Percentiles rank a stretch among this genome's conserved stretches.
phyloP scores from a whole-genome alignment of 2,113 vertebrate genomes.

The Callithrix jacchus region DNA sequence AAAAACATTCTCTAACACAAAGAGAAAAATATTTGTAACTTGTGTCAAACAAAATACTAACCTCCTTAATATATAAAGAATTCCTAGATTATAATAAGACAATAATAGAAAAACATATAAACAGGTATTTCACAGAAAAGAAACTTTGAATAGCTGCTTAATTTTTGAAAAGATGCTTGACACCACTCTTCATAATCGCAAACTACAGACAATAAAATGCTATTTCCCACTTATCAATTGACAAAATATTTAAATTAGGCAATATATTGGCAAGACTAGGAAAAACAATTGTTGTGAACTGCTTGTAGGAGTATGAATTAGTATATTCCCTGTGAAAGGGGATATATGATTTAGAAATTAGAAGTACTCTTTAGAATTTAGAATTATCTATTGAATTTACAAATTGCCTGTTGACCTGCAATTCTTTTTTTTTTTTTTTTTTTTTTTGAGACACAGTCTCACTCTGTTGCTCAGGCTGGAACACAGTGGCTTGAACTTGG shows the following conservation, averaged over 20 bases:
- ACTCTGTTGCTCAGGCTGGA: too few species aligned
- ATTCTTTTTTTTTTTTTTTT: too few species aligned
- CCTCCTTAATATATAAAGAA: conserved; percentile 5
- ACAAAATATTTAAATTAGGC: not conserved
- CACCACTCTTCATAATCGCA: not conserved
- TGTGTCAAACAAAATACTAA: not conserved
- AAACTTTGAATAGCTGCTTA: not conserved
- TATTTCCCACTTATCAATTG: not conserved
- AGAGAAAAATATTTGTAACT: conserved; percentile 18
- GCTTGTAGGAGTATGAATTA: not conserved
- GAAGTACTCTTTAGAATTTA: not conserved
- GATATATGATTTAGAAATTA: too few species aligned
- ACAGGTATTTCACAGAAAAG: conserved; percentile 30
- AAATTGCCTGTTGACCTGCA: not conserved
- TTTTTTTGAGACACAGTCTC: too few species aligned
- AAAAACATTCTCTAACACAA: not conserved
- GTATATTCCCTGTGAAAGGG: not conserved
- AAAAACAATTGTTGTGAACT: not conserved
- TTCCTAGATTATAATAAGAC: not conserved
- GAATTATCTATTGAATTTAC: not conserved
- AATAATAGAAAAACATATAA: not conserved
- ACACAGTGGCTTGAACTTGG: too few species aligned
- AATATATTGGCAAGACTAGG: not conserved
- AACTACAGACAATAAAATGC: not conserved
- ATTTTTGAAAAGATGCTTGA: not conserved